A percentile compares a stretch with the other conserved stretches of the same genome.
Evolutionary conservation across 2,113 vertebrate genomes (phyloP).

Genomic region (Pyrgilauda ruficollis): DNA sequence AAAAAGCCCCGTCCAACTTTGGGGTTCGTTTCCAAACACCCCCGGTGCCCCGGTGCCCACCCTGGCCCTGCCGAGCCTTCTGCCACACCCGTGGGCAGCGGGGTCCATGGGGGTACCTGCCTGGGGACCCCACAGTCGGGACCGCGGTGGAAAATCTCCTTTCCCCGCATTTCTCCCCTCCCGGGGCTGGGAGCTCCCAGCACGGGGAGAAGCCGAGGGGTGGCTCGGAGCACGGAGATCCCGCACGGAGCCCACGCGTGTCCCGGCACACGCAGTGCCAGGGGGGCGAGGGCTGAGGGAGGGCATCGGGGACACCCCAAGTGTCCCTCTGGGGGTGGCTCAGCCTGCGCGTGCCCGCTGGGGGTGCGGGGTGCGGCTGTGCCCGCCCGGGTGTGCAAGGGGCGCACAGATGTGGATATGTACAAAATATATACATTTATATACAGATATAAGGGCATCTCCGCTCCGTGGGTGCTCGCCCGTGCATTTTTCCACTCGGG

Average conservation of each 20-base stretch:
- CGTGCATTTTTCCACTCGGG: accelerated
- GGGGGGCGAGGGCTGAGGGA: too few species aligned
- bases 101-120: not conserved
- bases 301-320: too few species aligned
- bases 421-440: accelerated
- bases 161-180: accelerated
- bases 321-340: accelerated
- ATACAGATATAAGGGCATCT: accelerated
- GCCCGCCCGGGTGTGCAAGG: accelerated
- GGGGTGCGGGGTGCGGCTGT: accelerated
- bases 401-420: accelerated
- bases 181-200: not conserved
- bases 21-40: accelerated
- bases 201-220: not conserved
- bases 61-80: not conserved
- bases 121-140: accelerated
- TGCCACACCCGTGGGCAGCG: not conserved
- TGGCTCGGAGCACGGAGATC: not conserved
- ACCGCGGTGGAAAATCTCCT: not conserved
- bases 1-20: not conserved
- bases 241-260: not conserved
- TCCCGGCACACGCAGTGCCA: accelerated
- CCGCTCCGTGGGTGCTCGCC: accelerated
- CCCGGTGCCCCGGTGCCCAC: not conserved
- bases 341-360: not conserved